Evolutionary conservation across 2,888 invertebrate genomes (phyloP), one percentile per base, ranked within the genome.

Genomic region (Stenchaetothrips biformis): DNA sequence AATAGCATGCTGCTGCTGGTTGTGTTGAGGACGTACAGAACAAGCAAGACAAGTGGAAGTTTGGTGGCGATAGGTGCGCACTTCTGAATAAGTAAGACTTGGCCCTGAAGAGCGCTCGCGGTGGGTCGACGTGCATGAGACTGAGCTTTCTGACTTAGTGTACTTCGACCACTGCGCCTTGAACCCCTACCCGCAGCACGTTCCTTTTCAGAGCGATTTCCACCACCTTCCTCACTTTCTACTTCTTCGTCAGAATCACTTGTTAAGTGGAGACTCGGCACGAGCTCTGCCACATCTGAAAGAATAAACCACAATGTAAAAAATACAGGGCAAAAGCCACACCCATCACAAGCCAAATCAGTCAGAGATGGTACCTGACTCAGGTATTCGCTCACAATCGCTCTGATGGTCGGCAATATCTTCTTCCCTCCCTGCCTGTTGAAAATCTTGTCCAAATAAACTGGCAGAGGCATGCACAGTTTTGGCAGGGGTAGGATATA

Each of bases 291-390:
- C 9, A 2, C 53, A 86, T 89, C 89, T 77, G 92, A 91, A 87
- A 94, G 94, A 81, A 94, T 88, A 84, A 89, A 88, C 6, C 37
- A 37, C 53, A 53, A 11, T 13, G 53, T 13, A 11, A 8, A 2
- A 2, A 37, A 37, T 37, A 37, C 37, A 1, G 4, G 4, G 37
- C 37, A 37, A 37, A 37, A 37, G 37, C 37, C 37, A 37, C 37
- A 37, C 37, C 37, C 4, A 37, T 37, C 37, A 37, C 4, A 4
- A 37, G 37, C 37, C 37, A 37, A 37, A 37, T 37, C 37, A 37
- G 37, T 4, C 4, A 4, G 37, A 37, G 37, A 37, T 37, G 37
- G 37, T 37, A 37, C 37, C 37, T 37, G 37, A 37, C 37, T 37
- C 37, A 37, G 37, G 37, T 37, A 37, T 37, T 4, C 37, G 37